Evolutionary conservation across 2,888 invertebrate genomes (phyloP), one percentile per base, ranked within the genome.

Genomic region (Monochamus alternatus): DNA sequence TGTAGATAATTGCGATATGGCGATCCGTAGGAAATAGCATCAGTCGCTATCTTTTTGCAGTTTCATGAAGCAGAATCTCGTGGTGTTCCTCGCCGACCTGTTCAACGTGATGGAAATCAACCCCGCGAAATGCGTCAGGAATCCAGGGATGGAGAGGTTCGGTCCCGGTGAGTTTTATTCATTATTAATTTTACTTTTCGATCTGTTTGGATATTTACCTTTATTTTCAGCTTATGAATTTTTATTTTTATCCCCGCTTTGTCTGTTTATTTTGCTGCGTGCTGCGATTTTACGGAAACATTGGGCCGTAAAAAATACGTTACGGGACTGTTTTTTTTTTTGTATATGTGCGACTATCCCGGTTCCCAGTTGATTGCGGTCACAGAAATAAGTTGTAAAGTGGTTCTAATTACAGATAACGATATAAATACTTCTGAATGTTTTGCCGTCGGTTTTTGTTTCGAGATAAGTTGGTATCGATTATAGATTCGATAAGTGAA

Each of bases 71-170:
- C 94, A 95, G 87, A 98, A 98, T 90, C 90, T 98, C 88, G 92
- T 97, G 84, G 96, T 96, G 75, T 95, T 98, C 90, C 91, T 98
- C 83, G 97, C 98, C 75, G 98, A 98, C 89, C 92, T 98, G 85
- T 98, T 98, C 90, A 97, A 96, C 89, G 92, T 96, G 85, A 92
- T 98, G 88, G 98, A 98, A 91, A 96, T 98, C 80, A 96, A 97
- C 89, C 97, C 97, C 30, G 95, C 95, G 58, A 95, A 95, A 88
- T 95, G 95, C 86, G 96, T 97, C 79, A 94, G 95, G 86, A 93
- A 95, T 88, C 96, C 96, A 4, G 95, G 94, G 81, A 93, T 93
- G 89, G 93, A 93, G 81, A 90, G 90, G 83, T 88, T 88, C 75
- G 87, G 87, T 68, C 84, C 83, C 75, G 89, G 89, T 89, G 85